A percentile compares a stretch with the other conserved stretches of the same genome.
Conservation (phyloP, 1,140 invertebrate species). For the Adelges cooleyi region DNA sequence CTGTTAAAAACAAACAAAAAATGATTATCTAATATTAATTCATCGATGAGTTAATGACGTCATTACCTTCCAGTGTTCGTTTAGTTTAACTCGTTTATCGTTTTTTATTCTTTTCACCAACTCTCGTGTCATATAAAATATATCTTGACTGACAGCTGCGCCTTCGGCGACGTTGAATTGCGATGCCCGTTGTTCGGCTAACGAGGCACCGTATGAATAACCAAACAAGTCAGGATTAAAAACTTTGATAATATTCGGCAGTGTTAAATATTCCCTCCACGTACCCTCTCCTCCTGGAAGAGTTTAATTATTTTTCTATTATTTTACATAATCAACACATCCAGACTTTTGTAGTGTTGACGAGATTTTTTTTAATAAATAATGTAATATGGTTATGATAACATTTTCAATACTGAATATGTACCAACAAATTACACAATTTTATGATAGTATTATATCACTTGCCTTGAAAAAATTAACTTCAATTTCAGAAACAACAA, state of each 20-base stretch:
- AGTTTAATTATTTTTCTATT: neutral
- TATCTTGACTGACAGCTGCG: slow-evolving; percentile 47
- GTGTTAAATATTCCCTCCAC: slow-evolving; percentile 46
- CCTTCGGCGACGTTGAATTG: slow-evolving; percentile 51
- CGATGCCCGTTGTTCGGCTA: slow-evolving; percentile 40
- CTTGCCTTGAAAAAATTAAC: too few species aligned
- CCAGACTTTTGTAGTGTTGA: too few species aligned
- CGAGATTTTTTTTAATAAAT: too few species aligned
- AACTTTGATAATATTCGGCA: slow-evolving; percentile 48
- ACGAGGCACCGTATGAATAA: slow-evolving; percentile 43
- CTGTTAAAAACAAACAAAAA: too few species aligned
- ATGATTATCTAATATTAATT: too few species aligned
- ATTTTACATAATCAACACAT: too few species aligned
- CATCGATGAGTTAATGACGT: too few species aligned
- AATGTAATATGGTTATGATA: too few species aligned
- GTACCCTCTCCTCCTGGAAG: slow-evolving; percentile 45
- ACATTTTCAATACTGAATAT: too few species aligned
- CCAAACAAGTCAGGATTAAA: slow-evolving; percentile 52
- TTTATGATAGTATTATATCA: too few species aligned
- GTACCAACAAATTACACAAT: too few species aligned
- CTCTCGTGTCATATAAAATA: slow-evolving; percentile 49
- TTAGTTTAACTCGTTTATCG: slow-evolving; percentile 46
- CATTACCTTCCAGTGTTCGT: slow-evolving; percentile 58
- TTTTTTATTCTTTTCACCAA: slow-evolving; percentile 48
- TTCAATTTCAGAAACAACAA: too few species aligned